Evolutionary conservation across 2,888 invertebrate genomes (phyloP), one percentile per base, ranked within the genome.

Genomic region (Tachystola acroxantha): DNA sequence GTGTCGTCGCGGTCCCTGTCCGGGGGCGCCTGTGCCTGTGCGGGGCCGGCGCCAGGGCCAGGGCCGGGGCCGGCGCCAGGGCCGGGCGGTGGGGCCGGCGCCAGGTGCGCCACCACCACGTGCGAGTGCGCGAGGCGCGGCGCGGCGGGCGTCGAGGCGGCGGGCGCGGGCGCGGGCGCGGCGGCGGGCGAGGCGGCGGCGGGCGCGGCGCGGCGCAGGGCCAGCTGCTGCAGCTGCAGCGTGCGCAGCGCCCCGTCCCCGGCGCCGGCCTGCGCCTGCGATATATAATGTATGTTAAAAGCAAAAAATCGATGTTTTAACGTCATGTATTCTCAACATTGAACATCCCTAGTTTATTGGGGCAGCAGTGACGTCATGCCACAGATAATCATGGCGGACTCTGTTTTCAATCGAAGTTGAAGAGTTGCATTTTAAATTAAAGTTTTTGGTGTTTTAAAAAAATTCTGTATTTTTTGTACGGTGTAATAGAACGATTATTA

Each of bases 241-340:
- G 51, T 42, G 47, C 56, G 53, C 51, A 50, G 52, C 44, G 50
- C 46, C 30, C 39, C 39, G 36, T 31, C 32, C 24, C 89, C 1
- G 80, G 73, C 11, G 88, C 69, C 31, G 87, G 70, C 48, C 88
- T 82, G 10, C 39, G 90, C 89, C 44, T 91, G 92, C 43, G 16
- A 16, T 16, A 16, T n/a, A n/a, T n/a, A n/a, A n/a, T n/a, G n/a
- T n/a, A n/a, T n/a, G n/a, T n/a, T n/a, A n/a, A n/a, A n/a, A n/a
- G n/a, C n/a, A n/a, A n/a, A n/a, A n/a, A n/a, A n/a, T n/a, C n/a
- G n/a, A n/a, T n/a, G n/a, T n/a, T n/a, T n/a, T n/a, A n/a, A n/a
- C n/a, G n/a, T n/a, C n/a, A n/a, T n/a, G n/a, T n/a, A n/a, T n/a
- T n/a, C n/a, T n/a, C n/a, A n/a, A n/a, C n/a, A n/a, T n/a, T n/a